Evolutionary conservation across 2,888 invertebrate genomes (phyloP), one percentile per base, ranked within the genome.

Genomic region (Megamerina dolium): DNA sequence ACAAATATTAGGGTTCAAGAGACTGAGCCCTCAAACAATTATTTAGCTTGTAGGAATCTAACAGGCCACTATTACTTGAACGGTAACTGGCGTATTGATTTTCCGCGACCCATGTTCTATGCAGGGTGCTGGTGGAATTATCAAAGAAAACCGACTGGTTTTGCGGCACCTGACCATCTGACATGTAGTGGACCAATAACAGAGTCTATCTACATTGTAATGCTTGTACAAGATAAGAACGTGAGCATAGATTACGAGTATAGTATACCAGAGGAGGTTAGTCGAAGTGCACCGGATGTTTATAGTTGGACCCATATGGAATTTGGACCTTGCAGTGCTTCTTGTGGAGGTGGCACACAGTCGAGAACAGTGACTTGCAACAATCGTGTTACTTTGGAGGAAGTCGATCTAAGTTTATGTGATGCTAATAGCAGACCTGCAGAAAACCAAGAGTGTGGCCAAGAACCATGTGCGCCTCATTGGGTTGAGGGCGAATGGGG

Each of bases 1-100:
- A 94, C 93, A 1, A 89, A 87, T 61, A 87, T 97, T 55, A 68
- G 75, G 13, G 81, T 97, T 42, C 76, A 78, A 54, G 96, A 97
- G 76, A 67, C 80, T 3, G 73, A 74, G 31, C 81, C 88, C 2
- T 90, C 94, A 0, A 89, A 85, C 63, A 96, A 96, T 73, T 95
- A 93, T 71, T 76, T 68, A 85, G 95, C 94, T 5, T 77, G 95
- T 37, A 80, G 92, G 52, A 90, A 91, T 68, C 76, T 81, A 42
- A 77, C 83, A 35, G 87, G 87, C 4, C 78, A 86, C 56, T 97
- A 87, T 68, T 92, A 91, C 65, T 74, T 97, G 39, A 97, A 97
- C 70, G 96, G 96, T 2, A 85, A 93, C 66, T 94, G 91, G 84
- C 81, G 87, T 63, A 92, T 97, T 61, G 90, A 93, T 73, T 90